Evolutionary conservation across 2,113 vertebrate species (phyloP).

Genomic region (Aegotheles bennettii): DNA sequence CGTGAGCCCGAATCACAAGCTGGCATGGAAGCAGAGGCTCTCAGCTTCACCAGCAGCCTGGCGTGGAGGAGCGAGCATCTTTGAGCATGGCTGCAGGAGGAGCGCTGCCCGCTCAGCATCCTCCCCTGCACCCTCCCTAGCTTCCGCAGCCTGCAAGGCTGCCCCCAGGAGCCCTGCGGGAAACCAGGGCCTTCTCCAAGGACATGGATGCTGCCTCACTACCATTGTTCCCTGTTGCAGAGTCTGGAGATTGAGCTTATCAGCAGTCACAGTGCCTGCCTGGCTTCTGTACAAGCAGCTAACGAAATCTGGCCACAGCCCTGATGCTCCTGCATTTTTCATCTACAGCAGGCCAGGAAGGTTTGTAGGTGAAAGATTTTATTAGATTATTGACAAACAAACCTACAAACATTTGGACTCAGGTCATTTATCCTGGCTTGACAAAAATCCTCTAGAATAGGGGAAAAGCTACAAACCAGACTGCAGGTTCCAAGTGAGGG

Average conservation of each 20-base stretch:
- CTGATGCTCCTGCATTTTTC: not conserved
- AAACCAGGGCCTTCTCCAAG: accelerated
- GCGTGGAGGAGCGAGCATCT: not conserved
- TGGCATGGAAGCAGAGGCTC: not conserved
- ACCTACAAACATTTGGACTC: not conserved
- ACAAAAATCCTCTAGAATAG: not conserved
- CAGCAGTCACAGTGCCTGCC: not conserved
- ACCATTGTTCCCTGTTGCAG: not conserved
- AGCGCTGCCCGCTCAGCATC: not conserved
- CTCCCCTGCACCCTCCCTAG: accelerated
- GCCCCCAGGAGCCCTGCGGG: not conserved
- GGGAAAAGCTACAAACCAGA: not conserved
- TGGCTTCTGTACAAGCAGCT: not conserved
- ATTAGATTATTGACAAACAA: not conserved
- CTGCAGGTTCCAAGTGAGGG: not conserved
- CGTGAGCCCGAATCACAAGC: not conserved
- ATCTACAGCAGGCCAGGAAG: not conserved
- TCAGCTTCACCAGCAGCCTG: not conserved
- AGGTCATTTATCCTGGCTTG: not conserved
- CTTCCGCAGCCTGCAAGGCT: not conserved
- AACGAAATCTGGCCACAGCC: not conserved
- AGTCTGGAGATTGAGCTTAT: not conserved
- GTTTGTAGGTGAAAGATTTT: not conserved
- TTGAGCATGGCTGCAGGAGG: not conserved
- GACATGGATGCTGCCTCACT: accelerated